Conservation (phyloP, 2,888 invertebrate species). For the Trachelus troglodyta region DNA sequence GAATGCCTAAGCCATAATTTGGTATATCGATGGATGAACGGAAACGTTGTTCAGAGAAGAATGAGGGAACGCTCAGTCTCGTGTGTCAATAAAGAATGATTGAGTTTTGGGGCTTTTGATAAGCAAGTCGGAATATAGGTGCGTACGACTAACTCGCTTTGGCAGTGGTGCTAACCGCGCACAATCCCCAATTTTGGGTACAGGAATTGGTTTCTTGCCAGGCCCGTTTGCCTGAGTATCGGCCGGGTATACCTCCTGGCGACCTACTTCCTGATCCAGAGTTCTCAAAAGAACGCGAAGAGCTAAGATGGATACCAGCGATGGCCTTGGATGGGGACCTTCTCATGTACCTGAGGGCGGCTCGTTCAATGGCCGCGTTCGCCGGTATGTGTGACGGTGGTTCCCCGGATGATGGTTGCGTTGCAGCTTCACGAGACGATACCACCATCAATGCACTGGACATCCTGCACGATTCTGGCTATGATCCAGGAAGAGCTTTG, state of each 20-base stretch:
- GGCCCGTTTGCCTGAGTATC: conserved; percentile 75
- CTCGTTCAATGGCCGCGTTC: conserved; percentile 98
- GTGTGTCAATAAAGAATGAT: conserved; percentile 1
- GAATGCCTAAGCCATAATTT: not conserved
- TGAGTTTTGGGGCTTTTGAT: conserved; percentile 11
- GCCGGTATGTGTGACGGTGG: conserved; percentile 99
- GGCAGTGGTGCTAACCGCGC: conserved; percentile 63
- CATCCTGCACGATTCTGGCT: conserved; percentile 94
- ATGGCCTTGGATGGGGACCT: conserved; percentile 94
- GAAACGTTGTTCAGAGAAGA: not conserved
- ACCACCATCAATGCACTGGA: conserved; percentile 97
- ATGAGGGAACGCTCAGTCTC: not conserved
- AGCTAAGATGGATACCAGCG: conserved; percentile 94
- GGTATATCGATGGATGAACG: not conserved
- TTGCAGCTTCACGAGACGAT: conserved; percentile 96
- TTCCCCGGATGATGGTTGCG: conserved; percentile 95
- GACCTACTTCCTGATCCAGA: conserved; percentile 68
- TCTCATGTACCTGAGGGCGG: conserved; percentile 96
- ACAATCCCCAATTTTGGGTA: conserved; percentile 60
- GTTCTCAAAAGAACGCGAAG: conserved; percentile 77
- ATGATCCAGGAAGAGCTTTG: conserved; percentile 95
- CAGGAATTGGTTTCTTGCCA: conserved; percentile 67
- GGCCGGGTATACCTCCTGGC: conserved; percentile 64
- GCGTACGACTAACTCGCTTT: conserved; percentile 56
- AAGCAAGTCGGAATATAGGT: conserved; percentile 56